Evolutionary conservation across 2,888 invertebrate genomes (phyloP), one percentile per base, ranked within the genome.

Genomic region (Athetis lepigone): DNA sequence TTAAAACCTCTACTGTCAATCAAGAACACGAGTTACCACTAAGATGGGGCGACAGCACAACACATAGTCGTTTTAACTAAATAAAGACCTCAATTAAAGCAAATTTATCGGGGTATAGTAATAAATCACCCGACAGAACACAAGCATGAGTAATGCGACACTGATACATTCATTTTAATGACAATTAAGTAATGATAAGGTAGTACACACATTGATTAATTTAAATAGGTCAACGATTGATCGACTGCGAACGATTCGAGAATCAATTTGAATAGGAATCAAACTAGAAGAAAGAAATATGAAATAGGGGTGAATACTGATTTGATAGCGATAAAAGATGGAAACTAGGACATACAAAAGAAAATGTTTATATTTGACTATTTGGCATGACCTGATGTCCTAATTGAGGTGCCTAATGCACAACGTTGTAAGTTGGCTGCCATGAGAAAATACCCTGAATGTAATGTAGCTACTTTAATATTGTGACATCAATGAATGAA

Each of bases 81-180:
- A 66, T 66, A 61, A 40, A 57, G 66, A 45, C 33, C 58, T 61
- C 62, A 72, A 72, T 70, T 79, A 79, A 50, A 43, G n/a, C 56
- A 59, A 57, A 21, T 42, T 63, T 63, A 76, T 54, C 63, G 33
- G 57, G 43, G 50, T 47, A 23, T 11, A 40, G 56, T 47, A 57
- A 73, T 79, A 76, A 79, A 77, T 76, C 70, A 73, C 40, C 5
- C 27, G 21, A 58, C 46, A 46, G 37, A 40, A 33, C 33, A 18
- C 49, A 8, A 37, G 39, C 59, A 64, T 65, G 66, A 71, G 52
- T 77, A 67, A 67, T 67, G 39, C 61, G 49, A 59, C 62, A 69
- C 42, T 56, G 55, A 71, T 56, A 67, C 61, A 66, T 71, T 57
- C 7, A 57, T 72, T 67, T 77, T 77, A 59, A 62, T 67, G 54